Base-by-base conservation (phyloP, 2,113 vertebrate genomes). In the Tachuris rubrigastra region DNA sequence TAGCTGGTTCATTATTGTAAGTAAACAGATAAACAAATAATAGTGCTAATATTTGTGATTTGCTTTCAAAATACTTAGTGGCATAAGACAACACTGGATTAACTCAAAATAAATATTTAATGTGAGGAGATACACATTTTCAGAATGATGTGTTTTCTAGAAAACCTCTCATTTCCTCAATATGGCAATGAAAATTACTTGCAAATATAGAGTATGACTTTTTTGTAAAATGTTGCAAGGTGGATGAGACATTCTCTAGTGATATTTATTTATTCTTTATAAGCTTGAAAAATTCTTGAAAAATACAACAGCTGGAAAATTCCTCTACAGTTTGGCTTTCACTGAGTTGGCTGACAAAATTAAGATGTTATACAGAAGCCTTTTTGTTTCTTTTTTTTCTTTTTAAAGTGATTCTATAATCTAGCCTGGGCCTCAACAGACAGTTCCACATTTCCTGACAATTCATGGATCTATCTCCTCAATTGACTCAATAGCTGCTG, bases 181-280 rank as follows among this genome's bases (percentile, higher is more conserved):
- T 39, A n/a, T 4, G 1, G 18, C 6, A 74, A 49, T 49, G 7
- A 44, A 62, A 82, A 49, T 47, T 85, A 19, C 53, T 90, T 88
- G 15, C 8, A 77, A 74, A 88, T 42, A 47, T 3, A 56, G 47
- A 65, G 12, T 37, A 27, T 41, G 25, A 52, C 2, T 50, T 24
- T 73, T 63, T 66, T 72, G 4, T 21, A 65, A 85, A 89, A 56
- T 42, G 3, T 73, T 66, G 12, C 23, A 67, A 63, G 4, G 12
- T 3, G 0, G 1, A 4, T 49, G 18, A 69, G 41, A 33, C 6
- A n/a, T 60, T 44, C 22, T 24, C 16, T 23, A 62, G 3, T 30
- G 19, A 83, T 13, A 4, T 18, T 14, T 33, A 67, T 62, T 31
- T 12, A 11, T 46, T 86, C 14, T 37, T 20, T 13, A 30, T 39